Conservation (phyloP, 2,888 invertebrate genomes). For the Nesidiocoris tenuis region DNA sequence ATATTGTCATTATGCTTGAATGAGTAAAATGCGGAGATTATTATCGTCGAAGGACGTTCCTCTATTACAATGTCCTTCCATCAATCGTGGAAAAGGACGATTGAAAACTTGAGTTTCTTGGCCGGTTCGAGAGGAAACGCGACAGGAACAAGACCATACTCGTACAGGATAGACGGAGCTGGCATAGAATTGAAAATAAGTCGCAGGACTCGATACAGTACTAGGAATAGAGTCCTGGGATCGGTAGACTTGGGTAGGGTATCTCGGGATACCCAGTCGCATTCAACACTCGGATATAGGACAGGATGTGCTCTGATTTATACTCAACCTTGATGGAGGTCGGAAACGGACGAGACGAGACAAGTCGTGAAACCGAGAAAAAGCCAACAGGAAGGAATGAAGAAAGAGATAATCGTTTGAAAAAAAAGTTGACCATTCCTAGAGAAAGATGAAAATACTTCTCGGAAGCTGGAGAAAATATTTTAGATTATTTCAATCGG, state of each 20-base stretch:
- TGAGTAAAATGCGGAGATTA: no score
- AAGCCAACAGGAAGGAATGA: background rate
- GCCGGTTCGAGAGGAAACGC: background rate
- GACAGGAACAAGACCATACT: background rate
- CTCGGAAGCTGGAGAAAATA: no score
- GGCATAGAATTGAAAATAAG: background rate
- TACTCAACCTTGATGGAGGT: constrained; percentile 29
- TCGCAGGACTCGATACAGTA: background rate
- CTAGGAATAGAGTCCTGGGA: no score
- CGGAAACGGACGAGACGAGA: background rate
- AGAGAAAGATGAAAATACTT: no score
- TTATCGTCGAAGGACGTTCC: no score
- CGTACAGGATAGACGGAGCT: background rate
- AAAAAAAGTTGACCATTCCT: background rate
- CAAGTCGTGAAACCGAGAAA: background rate
- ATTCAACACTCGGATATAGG: constrained; percentile 15
- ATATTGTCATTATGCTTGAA: no score
- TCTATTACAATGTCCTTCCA: background rate
- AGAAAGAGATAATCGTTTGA: background rate
- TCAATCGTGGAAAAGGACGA: background rate
- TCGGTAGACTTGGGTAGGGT: background rate
- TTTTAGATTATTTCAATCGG: no score
- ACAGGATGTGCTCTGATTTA: constrained; percentile 33
- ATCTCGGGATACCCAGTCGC: background rate
- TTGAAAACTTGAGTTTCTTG: background rate